Base-by-base conservation (phyloP, 2,113 vertebrate genomes). In the Caretta caretta region DNA sequence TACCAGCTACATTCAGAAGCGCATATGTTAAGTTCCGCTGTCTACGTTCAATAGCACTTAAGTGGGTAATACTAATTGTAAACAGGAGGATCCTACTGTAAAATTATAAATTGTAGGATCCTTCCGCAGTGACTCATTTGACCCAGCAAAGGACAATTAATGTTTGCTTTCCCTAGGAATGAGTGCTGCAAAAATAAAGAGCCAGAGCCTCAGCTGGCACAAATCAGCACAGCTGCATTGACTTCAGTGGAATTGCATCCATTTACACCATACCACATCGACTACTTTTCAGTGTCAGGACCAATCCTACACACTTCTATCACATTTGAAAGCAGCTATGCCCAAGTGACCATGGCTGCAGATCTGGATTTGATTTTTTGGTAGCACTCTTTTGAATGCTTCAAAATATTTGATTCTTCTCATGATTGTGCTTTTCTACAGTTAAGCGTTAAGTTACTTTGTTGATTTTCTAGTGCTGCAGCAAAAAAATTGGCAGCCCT, bases 131-230 rank as follows among this genome's bases (percentile, higher is more conserved):
- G 95, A 96, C 97, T 97, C 92, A 83, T 94, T 94, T 97, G 96
- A 97, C 96, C 96, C 88, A 96, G 80, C 83, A 87, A 96, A 95
- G 97, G 96, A 95, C 93, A 94, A 91, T 85, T 95, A 97, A 88
- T 97, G 97, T 97, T 97, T 97, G 96, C 95, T 97, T 97, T 97
- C 94, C 53, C 87, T 97, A 92, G 87, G 85, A 97, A 94, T 83
- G 96, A 95, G 94, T 97, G 94, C 96, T 97, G 96, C 42, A 83
- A 89, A 97, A 97, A 97, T 92, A 97, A 96, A 97, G 96, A 72
- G 93, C 93, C 81, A 96, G 81, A 94, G 95, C 72, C 57, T 97
- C 96, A 97, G 96, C 97, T 97, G 96, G 94, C 95, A 87, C 95
- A 96, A 97, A 97, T 97, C 96, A 97, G 89, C 82, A 93, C 57